These are phyloP conservation scores for Hecatera dysodea DNA, from an alignment of 2,888 invertebrate genomes.

Conservation along the genomic window DNA sequence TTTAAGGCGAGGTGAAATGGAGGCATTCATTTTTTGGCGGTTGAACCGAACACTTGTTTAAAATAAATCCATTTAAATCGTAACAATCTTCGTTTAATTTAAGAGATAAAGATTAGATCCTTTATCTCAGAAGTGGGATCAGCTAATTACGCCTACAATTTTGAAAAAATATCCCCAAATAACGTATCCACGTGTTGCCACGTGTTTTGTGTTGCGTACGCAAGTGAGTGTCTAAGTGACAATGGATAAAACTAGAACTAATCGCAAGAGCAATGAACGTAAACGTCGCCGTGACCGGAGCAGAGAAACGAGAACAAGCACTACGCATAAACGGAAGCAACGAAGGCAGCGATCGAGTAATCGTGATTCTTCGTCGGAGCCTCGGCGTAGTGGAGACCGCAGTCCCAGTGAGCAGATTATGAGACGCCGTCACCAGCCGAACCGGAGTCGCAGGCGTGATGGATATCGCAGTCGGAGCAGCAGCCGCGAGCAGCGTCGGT, in stretches of 20 bases:
- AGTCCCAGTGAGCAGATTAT: not conserved
- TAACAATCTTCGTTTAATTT: too few relatives aligned
- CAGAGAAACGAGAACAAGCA: not conserved
- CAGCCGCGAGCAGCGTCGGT: not conserved
- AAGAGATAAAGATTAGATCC: not conserved
- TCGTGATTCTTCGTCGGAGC: not conserved
- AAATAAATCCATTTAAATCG: too few relatives aligned
- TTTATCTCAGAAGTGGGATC: not conserved
- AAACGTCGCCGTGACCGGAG: slow-evolving; percentile 1
- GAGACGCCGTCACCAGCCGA: not conserved
- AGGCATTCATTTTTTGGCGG: not conserved
- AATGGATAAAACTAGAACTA: slow-evolving; percentile 1
- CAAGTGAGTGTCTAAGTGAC: too few relatives aligned
- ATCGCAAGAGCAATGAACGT: slow-evolving; percentile 3
- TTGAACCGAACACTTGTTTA: not conserved
- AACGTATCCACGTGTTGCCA: not conserved
- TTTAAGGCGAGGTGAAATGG: not conserved
- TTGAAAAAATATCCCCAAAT: not conserved
- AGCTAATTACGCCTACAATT: not conserved
- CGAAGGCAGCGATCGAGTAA: not conserved
- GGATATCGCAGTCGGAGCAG: slow-evolving; percentile 1
- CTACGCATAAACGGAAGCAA: not conserved
- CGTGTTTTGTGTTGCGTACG: not conserved
- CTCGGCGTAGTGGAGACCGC: not conserved
- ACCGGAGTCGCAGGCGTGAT: slow-evolving; percentile 1